Percentiles rank a stretch among this genome's conserved stretches.
These are phyloP conservation scores for Ridgeia piscesae DNA, from an alignment of 1,140 invertebrate genomes.

Conservation along the genomic window DNA sequence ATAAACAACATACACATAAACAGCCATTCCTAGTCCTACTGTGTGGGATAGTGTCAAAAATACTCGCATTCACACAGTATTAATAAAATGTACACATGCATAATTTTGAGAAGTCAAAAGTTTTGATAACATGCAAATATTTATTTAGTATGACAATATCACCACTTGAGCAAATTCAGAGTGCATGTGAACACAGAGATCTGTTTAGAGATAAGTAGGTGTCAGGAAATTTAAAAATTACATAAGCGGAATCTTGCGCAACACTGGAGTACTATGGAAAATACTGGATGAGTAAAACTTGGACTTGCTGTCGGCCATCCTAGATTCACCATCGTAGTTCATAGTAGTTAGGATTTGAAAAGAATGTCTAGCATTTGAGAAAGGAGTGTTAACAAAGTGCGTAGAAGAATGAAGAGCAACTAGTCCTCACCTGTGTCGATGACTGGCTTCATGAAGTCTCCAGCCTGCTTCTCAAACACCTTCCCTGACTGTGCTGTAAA, in stretches of 20 bases:
- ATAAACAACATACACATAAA: neutral
- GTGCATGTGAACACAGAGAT: neutral
- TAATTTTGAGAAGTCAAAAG: no score
- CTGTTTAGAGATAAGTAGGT: neutral
- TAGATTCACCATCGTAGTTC: neutral
- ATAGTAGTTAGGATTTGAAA: no score
- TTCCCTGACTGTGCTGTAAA: conserved; percentile 58
- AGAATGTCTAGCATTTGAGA: no score
- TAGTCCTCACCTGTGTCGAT: conserved; percentile 67
- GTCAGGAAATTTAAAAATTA: neutral
- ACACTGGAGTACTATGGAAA: neutral
- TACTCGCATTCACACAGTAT: no score
- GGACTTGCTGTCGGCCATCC: neutral
- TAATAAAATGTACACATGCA: no score
- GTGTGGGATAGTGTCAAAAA: no score
- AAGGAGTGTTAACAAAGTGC: neutral
- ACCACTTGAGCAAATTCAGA: neutral
- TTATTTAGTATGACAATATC: neutral
- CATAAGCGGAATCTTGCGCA: neutral
- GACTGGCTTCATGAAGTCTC: conserved; percentile 85
- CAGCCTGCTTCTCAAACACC: conserved; percentile 68
- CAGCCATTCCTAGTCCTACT: neutral
- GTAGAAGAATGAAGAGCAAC: conserved; percentile 44
- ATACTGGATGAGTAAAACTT: neutral
- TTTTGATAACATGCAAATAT: neutral